Evolutionary conservation across 2,888 invertebrate species (phyloP), one percentile per base, ranked within the genome.

Genomic region (Eupithecia abbreviata): DNA sequence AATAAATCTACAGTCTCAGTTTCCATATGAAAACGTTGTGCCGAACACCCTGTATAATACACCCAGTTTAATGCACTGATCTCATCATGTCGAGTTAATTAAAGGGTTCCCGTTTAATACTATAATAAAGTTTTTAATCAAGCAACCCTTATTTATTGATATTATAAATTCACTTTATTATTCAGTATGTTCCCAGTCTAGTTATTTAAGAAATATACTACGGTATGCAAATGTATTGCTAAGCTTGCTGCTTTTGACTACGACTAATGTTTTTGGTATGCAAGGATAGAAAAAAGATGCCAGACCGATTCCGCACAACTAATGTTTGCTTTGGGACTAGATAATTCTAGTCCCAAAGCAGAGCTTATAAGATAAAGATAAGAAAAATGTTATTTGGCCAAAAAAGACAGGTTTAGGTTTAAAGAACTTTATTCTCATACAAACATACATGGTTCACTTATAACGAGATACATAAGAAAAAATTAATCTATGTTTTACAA

Each of bases 211-310:
- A 82, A 81, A 85, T 86, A 90, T 88, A 88, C 89, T 68, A 67
- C 51, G 15, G 30, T 88, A 92, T 92, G 91, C 91, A 92, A 92
- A 93, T 90, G 82, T 84, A 79, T 81, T 83, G 76, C 84, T 83
- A 86, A 84, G 87, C 85, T 85, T 86, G 86, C 70, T 67, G 75
- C 41, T 72, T 45, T 77, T 77, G 66, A 15, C 41, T 13, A 43
- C 45, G 66, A 41, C 7, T 10, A 13, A 66, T 13, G 42, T 4
- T 42, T 30, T 3, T 66, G 41, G 41, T 4, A 15, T 3, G 30
- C 62, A 62, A 4, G 2, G 18, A 3, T 58, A 7, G 6, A 47
- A 47, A 47, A 12, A 30, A 1, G 10, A 5, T 51, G 51, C 15
- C 15, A 12, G 47, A 12, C 47, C 1, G 6, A 49, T 5, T 51